Conservation (phyloP, 1,140 invertebrate species). For the Copidosoma floridanum region DNA sequence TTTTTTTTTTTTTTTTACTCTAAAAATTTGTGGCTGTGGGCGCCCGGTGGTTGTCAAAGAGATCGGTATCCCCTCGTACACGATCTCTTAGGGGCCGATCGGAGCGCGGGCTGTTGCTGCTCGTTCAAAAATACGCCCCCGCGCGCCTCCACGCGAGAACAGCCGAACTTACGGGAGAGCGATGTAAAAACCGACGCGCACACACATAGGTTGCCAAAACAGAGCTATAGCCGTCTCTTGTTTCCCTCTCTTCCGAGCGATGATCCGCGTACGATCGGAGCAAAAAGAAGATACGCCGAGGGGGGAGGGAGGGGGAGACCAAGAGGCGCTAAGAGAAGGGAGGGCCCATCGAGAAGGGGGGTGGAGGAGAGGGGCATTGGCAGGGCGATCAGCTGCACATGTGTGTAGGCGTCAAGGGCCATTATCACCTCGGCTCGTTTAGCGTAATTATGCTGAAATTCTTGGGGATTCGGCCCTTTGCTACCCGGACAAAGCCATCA, state of each 20-base stretch:
- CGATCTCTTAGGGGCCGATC: too few species aligned
- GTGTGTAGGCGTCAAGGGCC: neutral
- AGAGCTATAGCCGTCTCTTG: slow-evolving; percentile 7
- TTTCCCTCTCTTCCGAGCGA: neutral
- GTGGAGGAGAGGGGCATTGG: slow-evolving; percentile 46
- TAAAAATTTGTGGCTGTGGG: too few species aligned
- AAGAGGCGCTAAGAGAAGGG: slow-evolving; percentile 13
- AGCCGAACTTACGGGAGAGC: neutral
- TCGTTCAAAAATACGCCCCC: too few species aligned
- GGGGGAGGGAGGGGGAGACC: neutral
- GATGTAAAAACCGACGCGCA: slow-evolving; percentile 18
- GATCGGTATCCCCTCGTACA: too few species aligned
- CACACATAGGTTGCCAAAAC: too few species aligned
- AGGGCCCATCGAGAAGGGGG: slow-evolving; percentile 40
- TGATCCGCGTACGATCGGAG: neutral
- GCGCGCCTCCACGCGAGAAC: slow-evolving; percentile 25
- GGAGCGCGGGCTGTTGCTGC: too few species aligned
- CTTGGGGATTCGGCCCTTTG: too few species aligned
- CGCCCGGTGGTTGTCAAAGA: too few species aligned
- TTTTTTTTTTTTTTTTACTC: too few species aligned
- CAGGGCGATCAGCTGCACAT: too few species aligned
- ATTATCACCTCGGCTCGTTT: neutral
- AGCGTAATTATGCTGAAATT: neutral
- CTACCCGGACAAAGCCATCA: too few species aligned
- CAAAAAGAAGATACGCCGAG: neutral